phyloP scores from a whole-genome alignment of 2,888 invertebrate species.

The Neria commutata region DNA sequence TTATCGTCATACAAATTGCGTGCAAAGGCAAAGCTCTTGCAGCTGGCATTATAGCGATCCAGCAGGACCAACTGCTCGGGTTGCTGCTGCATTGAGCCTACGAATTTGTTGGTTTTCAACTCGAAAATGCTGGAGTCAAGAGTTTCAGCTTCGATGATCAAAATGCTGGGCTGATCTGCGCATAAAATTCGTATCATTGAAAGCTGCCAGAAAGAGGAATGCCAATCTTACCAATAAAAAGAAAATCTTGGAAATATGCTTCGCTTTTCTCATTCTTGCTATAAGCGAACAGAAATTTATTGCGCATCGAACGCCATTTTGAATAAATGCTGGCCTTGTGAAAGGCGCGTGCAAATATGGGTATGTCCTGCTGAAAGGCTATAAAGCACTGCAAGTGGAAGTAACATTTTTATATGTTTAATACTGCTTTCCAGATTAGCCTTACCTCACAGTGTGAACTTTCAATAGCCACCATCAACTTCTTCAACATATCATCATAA shows the following conservation, averaged over 20 bases:
- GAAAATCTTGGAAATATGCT: slow-evolving; percentile 32
- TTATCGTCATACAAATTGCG: slow-evolving; percentile 38
- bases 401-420: background rate
- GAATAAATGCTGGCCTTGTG: slow-evolving; percentile 45
- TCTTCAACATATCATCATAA: slow-evolving; percentile 26
- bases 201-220: background rate
- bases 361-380: slow-evolving; percentile 52
- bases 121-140: slow-evolving; percentile 38
- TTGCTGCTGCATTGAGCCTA: slow-evolving; percentile 35
- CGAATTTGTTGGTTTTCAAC: slow-evolving; percentile 52
- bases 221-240: slow-evolving; percentile 43
- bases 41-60: slow-evolving; percentile 37
- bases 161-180: slow-evolving; percentile 51
- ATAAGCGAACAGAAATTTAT: slow-evolving; percentile 47
- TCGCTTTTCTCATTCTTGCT: slow-evolving; percentile 29
- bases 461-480: slow-evolving; percentile 29
- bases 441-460: slow-evolving; percentile 32
- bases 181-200: too few relatives aligned
- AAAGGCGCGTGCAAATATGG: slow-evolving; percentile 42
- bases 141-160: slow-evolving; percentile 41
- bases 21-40: slow-evolving; percentile 12
- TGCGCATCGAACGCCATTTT: slow-evolving; percentile 43
- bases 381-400: slow-evolving; percentile 41
- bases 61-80: slow-evolving; percentile 35
- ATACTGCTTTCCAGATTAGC: too few relatives aligned